Evolutionary conservation across 92 coral and sea anemone species (phyloP).

Genomic region (Pocillopora grandis): DNA sequence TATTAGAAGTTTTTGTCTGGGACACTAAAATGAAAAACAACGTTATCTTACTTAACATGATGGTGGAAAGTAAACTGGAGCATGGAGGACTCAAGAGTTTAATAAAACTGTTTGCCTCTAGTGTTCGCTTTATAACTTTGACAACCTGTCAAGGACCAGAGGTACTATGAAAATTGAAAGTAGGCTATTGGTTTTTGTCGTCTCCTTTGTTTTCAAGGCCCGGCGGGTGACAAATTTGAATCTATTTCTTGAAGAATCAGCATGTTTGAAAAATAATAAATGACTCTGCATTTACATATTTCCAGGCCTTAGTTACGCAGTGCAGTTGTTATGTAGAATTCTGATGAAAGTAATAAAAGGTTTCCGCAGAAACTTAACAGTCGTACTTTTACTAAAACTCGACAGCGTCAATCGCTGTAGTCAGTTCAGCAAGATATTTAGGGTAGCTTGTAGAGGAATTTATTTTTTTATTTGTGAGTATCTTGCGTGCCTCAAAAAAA

Average conservation of each 20-base stretch:
- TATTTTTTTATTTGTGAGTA: too few relatives aligned
- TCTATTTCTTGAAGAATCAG: background rate
- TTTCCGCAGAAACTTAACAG: too few relatives aligned
- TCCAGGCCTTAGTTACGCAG: conserved; percentile 17
- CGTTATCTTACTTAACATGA: background rate
- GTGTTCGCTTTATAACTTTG: background rate
- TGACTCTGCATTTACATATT: background rate
- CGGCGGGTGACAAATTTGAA: conserved; percentile 1
- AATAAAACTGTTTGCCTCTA: background rate
- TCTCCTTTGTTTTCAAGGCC: background rate
- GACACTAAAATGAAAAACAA: background rate
- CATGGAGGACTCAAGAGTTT: background rate
- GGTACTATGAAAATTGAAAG: conserved; percentile 15
- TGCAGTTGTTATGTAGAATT: too few relatives aligned
- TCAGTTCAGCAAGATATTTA: too few relatives aligned
- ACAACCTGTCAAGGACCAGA: conserved; percentile 12
- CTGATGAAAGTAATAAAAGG: too few relatives aligned
- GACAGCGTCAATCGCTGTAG: background rate
- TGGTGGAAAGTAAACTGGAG: background rate
- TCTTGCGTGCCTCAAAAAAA: too few relatives aligned
- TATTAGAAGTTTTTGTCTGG: background rate
- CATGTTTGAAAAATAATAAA: background rate
- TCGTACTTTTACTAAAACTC: background rate
- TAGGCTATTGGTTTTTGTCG: conserved; percentile 13
- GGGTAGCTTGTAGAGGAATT: too few relatives aligned